phyloP scores from a whole-genome alignment of 2,113 vertebrate genomes.

The Stegostoma tigrinum region DNA sequence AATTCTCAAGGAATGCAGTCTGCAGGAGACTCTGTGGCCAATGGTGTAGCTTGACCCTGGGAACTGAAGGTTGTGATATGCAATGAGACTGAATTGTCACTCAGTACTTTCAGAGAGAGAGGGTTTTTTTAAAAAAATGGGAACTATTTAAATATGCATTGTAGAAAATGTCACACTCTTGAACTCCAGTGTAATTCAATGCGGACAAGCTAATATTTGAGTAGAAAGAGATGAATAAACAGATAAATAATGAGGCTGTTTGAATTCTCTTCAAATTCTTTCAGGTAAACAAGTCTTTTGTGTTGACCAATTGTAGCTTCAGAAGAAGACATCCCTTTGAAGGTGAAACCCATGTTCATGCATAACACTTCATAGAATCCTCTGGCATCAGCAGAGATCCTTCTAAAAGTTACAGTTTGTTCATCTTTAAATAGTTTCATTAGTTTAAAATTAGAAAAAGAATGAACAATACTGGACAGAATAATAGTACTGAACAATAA shows the following conservation, averaged over 20 bases:
- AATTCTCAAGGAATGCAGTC: background rate
- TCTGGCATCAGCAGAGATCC: background rate
- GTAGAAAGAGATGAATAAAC: background rate
- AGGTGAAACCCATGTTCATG: background rate
- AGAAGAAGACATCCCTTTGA: background rate
- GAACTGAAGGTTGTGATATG: no score
- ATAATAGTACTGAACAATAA: background rate
- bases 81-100: no score
- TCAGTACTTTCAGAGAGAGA: background rate
- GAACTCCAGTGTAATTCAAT: background rate
- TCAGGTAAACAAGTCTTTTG: background rate
- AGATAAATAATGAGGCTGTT: background rate
- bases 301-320: background rate
- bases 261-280: slow-evolving; percentile 18
- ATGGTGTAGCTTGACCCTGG: no score
- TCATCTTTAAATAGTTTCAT: background rate
- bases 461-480: background rate
- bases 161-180: background rate
- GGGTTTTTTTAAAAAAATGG: background rate
- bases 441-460: background rate
- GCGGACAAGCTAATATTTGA: background rate
- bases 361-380: background rate
- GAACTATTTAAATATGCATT: background rate
- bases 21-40: background rate
- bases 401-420: background rate